phyloP scores from a whole-genome alignment of 2,113 vertebrate species.

The Notarius quadriscutis region DNA sequence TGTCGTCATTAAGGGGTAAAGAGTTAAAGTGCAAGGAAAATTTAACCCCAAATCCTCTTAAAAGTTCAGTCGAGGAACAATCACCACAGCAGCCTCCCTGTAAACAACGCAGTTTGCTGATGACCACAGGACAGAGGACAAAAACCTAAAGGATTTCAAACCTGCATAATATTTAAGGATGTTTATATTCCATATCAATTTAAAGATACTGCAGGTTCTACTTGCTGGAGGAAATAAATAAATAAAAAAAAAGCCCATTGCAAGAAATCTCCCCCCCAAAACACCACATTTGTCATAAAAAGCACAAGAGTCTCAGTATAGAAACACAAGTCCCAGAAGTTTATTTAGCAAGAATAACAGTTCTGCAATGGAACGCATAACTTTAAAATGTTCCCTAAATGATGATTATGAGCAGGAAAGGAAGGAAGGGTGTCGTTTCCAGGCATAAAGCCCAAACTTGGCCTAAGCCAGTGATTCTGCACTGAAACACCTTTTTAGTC shows the following conservation, averaged over 20 bases:
- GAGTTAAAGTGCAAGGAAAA: background rate
- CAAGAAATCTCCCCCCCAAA: too few relatives aligned
- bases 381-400: constrained; percentile 46
- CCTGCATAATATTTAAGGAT: background rate
- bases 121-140: background rate
- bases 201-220: background rate
- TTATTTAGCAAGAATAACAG: constrained; percentile 63
- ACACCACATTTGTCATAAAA: background rate
- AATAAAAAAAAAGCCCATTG: too few relatives aligned
- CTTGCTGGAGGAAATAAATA: too few relatives aligned
- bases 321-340: constrained; percentile 60
- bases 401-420: constrained; percentile 41
- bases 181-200: background rate
- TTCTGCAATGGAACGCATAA: constrained; percentile 62
- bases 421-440: constrained; percentile 39
- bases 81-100: background rate
- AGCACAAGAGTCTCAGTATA: constrained; percentile 45
- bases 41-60: background rate
- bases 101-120: background rate
- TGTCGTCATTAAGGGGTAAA: too few relatives aligned
- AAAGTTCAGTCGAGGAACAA: background rate
- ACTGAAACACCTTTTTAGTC: constrained; percentile 26
- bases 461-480: constrained; percentile 10
- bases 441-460: constrained; percentile 34
- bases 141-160: background rate